Evolutionary conservation across 2,888 invertebrate genomes (phyloP), one percentile per base, ranked within the genome.

Genomic region (Argyresthia goedartella): DNA sequence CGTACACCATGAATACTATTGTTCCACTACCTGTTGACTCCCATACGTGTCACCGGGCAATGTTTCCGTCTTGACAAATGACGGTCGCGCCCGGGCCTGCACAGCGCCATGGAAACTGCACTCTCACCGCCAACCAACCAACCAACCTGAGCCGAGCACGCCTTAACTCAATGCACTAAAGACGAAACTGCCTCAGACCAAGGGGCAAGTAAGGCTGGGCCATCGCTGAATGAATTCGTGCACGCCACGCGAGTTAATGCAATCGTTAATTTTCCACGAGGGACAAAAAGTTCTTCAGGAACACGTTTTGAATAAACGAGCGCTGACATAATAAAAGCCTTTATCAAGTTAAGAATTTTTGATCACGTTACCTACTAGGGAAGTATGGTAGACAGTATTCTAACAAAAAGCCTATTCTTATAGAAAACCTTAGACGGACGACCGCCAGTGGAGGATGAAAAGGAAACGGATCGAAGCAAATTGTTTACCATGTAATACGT

Each of bases 11-110:
- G 25, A n/a, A n/a, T n/a, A n/a, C 46, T 34, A 33, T 47, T 47
- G 47, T 47, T 33, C 34, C 33, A 14, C 25, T 25, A 56, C 55
- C 56, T 56, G 56, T 56, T 56, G 56, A 14, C 35, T 39, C 33
- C 49, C 36, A 49, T 39, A 34, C 39, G 49, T 49, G 39, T 47
- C 47, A n/a, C 33, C 25, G n/a, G 34, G 34, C 47, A 25, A 47
- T 47, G 15, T 49, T 49, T 49, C 39, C 15, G 35, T n/a, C 13
- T 35, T 15, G 49, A 49, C 51, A 55, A 55, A 55, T 54, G 54
- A 52, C 51, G 46, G 55, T 49, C 55, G 52, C 49, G 43, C 53
- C 53, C 49, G 50, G 51, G 55, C 51, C 50, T 49, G 47, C 34
- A 11, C 47, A 33, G 34, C 47, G 33, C 47, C 47, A 47, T 33